Evolutionary conservation across 1,140 invertebrate species (phyloP).

Genomic region (Psilanteris sp.): DNA sequence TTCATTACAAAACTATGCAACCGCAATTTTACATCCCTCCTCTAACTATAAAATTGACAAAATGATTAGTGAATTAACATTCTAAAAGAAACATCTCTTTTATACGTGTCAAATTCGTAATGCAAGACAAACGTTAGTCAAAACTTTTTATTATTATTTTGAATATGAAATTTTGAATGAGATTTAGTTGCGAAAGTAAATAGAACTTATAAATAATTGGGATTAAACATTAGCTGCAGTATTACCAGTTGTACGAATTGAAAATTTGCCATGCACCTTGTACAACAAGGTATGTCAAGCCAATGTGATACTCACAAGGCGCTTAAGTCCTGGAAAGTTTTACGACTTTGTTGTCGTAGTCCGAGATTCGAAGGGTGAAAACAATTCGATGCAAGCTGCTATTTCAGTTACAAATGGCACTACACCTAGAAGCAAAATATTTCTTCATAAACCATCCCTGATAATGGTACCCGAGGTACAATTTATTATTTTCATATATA

Average conservation of each 20-base stretch:
- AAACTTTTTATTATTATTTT: too few relatives aligned
- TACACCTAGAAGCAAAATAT: conserved; percentile 88
- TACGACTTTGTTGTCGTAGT: conserved; percentile 91
- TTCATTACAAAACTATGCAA: too few relatives aligned
- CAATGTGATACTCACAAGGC: conserved; percentile 87
- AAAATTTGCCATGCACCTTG: conserved; percentile 88
- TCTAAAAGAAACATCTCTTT: too few relatives aligned
- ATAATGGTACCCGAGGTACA: conserved; percentile 89
- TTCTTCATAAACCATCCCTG: conserved; percentile 90
- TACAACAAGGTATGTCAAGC: conserved; percentile 92
- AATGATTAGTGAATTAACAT: too few relatives aligned
- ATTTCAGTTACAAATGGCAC: conserved; percentile 91
- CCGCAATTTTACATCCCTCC: too few relatives aligned
- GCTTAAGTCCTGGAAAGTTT: conserved; percentile 87
- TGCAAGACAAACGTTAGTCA: too few relatives aligned
- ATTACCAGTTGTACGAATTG: conserved; percentile 85
- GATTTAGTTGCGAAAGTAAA: too few relatives aligned
- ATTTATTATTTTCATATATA: conserved; percentile 50
- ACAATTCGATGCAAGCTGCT: conserved; percentile 87
- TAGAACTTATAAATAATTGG: too few relatives aligned
- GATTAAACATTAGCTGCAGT: conserved; percentile 80
- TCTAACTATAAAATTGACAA: too few relatives aligned
- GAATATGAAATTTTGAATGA: too few relatives aligned
- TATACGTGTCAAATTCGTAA: too few relatives aligned
- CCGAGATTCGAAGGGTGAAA: conserved; percentile 87